Base-by-base conservation (phyloP, 2,797 vertebrate species). In the Uromys caudimaculatus region DNA sequence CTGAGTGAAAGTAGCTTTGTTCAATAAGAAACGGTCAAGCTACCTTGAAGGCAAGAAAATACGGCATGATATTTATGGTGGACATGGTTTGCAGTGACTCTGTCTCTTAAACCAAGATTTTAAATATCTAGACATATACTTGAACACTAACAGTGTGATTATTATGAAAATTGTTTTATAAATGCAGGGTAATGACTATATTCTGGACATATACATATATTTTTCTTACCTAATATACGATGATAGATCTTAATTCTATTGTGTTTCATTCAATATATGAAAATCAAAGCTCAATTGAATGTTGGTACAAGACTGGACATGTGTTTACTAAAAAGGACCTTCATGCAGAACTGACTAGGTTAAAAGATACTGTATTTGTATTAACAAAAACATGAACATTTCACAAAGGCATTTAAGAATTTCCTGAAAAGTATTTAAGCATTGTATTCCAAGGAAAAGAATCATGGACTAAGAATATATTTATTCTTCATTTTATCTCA, bases 261-360 rank as follows among this genome's bases (percentile, higher is more conserved):
- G n/a, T 16, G 62, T 12, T 69, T 86, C 21, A 69, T 69, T 86
- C 21, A 69, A 16, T 69, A 69, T 27, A 27, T 52, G 32, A 27
- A 86, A 86, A 52, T 69, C 98, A 99, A 98, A 98, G 97, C 83
- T 93, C 90, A 81, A 60, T 89, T 78, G 93, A 94, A 95, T 76
- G 79, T 94, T 96, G 92, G 82, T 62, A 95, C 60, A 97, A 95
- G 64, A 95, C 95, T 98, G 94, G 96, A 97, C 85, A 96, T 41
- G 50, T 52, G 9, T 98, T 98, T 98, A 99, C 98, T 97, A 98
- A 97, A 91, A 96, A 90, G 73, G 98, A 94, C 98, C 95, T 98
- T 99, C 98, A 67, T 98, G 98, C 97, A 98, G 98, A 98, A 98
- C 98, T 98, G 98, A 99, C 98, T 98, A 99, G 98, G 79, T 93